A percentile compares a stretch with the other conserved stretches of the same genome.
Evolutionary conservation across 2,797 vertebrate genomes (phyloP).

Genomic region (Sebastes baramenuke): DNA sequence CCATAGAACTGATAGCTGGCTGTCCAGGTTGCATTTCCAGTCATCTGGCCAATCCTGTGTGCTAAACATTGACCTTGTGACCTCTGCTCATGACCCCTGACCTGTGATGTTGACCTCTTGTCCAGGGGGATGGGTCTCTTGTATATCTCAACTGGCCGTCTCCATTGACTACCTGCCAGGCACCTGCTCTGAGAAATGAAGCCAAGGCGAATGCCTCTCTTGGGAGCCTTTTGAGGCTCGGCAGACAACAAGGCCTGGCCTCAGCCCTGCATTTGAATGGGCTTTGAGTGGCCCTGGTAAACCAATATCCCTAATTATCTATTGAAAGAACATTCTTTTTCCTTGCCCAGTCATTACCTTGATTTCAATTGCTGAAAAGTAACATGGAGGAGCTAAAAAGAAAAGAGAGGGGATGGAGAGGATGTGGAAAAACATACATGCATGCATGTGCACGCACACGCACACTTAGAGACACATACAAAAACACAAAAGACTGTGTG

Average conservation of each 20-base stretch:
- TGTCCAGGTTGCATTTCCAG: conserved; percentile 71
- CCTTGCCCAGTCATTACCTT: conserved; percentile 81
- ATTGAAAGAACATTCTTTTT: conserved; percentile 87
- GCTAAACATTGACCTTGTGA: conserved; percentile 89
- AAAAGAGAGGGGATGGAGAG: conserved; percentile 47
- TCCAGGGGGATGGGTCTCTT: conserved; percentile 78
- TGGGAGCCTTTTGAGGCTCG: conserved; percentile 84
- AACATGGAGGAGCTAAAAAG: conserved; percentile 76
- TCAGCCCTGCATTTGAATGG: conserved; percentile 82
- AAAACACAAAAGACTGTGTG: conserved; percentile 58
- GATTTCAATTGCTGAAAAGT: conserved; percentile 83
- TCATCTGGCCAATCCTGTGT: conserved; percentile 86
- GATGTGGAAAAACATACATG: conserved; percentile 63
- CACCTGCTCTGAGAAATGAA: conserved; percentile 96
- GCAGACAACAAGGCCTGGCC: conserved; percentile 81
- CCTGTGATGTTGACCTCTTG: conserved; percentile 86
- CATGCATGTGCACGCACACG: conserved; percentile 16
- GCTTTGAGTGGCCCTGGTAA: conserved; percentile 85
- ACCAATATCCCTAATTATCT: conserved; percentile 97
- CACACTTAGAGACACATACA: conserved; percentile 15
- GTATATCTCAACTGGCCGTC: conserved; percentile 83
- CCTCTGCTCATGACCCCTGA: conserved; percentile 87
- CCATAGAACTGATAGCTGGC: conserved; percentile 43
- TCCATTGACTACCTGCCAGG: conserved; percentile 97
- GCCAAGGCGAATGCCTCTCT: conserved; percentile 87